Base-by-base conservation (phyloP, 2,888 invertebrate genomes). In the Drosophila subsilvestris region DNA sequence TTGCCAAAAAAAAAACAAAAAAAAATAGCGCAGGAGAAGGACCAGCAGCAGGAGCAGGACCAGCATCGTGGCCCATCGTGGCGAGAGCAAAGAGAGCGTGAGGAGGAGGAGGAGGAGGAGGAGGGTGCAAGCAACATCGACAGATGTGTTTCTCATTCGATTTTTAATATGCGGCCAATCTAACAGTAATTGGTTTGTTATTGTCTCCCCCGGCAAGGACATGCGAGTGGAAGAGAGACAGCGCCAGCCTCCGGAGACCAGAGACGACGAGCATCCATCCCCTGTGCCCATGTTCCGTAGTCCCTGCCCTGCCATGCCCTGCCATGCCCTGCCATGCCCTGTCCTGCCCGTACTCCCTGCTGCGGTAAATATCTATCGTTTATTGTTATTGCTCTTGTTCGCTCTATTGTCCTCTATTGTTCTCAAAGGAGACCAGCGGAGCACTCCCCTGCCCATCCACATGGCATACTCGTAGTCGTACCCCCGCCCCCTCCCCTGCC, bases 91-190 rank as follows among this genome's bases (percentile, higher is more conserved):
- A 22, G 29, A 0, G 10, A 22, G 4, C 47, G n/a, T n/a, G n/a
- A n/a, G n/a, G n/a, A n/a, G 47, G 55, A 53, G 25, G 61, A 53
- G 37, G 47, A 61, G 37, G 14, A n/a, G 29, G 0, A 14, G 14
- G 37, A 37, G 37, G 37, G 37, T 37, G 37, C 62, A 77, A 86
- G 37, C 62, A 77, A 86, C 78, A 80, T 79, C 91, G 91, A 92
- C 91, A 92, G 91, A 92, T 92, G 91, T 91, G 91, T 90, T 91
- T 90, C 91, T 90, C 90, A 92, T 92, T 92, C 91, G 90, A 90
- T 87, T 91, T 91, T 91, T 91, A 92, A 92, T 92, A 91, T 89
- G 90, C 90, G 91, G 91, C 91, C 91, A 92, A 92, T 92, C 90
- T 90, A 91, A 91, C 88, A 89, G 90, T 91, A 91, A 91, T 91